Evolutionary conservation across 2,113 vertebrate species (phyloP).

Genomic region (Zosterops pallidus): DNA sequence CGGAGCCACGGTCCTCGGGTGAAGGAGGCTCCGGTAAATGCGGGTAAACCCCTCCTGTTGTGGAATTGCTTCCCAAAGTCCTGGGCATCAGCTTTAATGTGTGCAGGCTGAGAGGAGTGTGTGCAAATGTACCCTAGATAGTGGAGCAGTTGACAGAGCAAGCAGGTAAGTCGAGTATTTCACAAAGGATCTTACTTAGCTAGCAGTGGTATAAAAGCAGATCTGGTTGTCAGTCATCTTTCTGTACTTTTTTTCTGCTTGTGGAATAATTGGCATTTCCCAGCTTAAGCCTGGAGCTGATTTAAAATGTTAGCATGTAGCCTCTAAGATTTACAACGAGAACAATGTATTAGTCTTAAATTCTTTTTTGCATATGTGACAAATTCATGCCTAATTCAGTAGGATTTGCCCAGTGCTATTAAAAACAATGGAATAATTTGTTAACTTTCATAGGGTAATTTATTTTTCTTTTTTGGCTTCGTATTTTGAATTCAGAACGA

Average conservation of each 20-base stretch:
- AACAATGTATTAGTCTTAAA: conserved; percentile 37
- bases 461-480: conserved; percentile 40
- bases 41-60: background rate
- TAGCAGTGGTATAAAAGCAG: background rate
- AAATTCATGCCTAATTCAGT: conserved; percentile 49
- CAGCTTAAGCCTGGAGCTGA: conserved; percentile 50
- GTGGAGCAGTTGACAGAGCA: background rate
- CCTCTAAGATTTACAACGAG: conserved; percentile 33
- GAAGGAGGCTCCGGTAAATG: background rate
- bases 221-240: background rate
- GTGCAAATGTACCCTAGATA: background rate
- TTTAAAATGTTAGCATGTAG: conserved; percentile 56
- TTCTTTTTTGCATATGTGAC: conserved; percentile 36
- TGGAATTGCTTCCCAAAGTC: background rate
- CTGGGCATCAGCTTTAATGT: background rate
- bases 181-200: background rate
- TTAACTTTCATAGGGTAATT: conserved; percentile 58
- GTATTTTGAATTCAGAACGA: conserved; percentile 55
- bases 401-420: conserved; percentile 48
- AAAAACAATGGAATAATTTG: conserved; percentile 63
- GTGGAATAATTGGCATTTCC: conserved; percentile 11
- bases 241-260: background rate
- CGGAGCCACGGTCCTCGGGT: background rate
- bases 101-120: background rate
- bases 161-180: background rate